Evolutionary conservation across 1,140 invertebrate species (phyloP).

Genomic region (Drosophila sucinea): DNA sequence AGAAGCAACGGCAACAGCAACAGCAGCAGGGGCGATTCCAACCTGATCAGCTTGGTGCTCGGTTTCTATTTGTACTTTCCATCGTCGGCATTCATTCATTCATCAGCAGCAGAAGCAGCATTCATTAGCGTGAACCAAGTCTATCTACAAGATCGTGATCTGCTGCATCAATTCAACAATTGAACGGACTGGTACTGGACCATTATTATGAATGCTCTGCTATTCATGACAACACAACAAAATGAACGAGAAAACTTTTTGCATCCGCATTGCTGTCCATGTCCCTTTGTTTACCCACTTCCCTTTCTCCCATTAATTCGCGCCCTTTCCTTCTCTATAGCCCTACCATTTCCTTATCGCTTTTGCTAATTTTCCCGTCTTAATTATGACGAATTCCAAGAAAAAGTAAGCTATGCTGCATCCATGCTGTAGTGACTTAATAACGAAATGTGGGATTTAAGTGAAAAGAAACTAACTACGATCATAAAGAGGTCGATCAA

Average conservation of each 20-base stretch:
- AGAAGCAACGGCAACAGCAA: slow-evolving; percentile 21
- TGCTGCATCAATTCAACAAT: slow-evolving; percentile 46
- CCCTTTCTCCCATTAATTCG: not conserved
- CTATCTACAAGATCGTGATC: slow-evolving; percentile 60
- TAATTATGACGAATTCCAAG: slow-evolving; percentile 1
- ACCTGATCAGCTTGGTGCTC: slow-evolving; percentile 38
- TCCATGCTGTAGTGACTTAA: not conserved
- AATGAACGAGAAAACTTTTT: not conserved
- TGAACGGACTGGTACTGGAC: slow-evolving; percentile 36
- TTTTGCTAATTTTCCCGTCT: not conserved
- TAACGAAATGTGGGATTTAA: not conserved
- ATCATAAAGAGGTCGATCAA: not conserved
- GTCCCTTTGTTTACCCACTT: not conserved
- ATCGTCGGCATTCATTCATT: slow-evolving; percentile 63
- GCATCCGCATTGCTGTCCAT: slow-evolving; percentile 5
- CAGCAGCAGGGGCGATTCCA: slow-evolving; percentile 13
- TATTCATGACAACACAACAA: slow-evolving; percentile 44
- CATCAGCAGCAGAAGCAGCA: slow-evolving; percentile 47
- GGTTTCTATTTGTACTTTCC: slow-evolving; percentile 81
- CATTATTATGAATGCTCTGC: slow-evolving; percentile 45
- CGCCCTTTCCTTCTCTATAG: not conserved
- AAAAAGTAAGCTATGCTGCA: not conserved
- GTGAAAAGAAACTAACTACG: not conserved
- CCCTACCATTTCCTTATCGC: not conserved
- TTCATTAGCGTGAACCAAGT: slow-evolving; percentile 76